phyloP scores from a whole-genome alignment of 2,797 vertebrate species.

The Siniperca undulata region DNA sequence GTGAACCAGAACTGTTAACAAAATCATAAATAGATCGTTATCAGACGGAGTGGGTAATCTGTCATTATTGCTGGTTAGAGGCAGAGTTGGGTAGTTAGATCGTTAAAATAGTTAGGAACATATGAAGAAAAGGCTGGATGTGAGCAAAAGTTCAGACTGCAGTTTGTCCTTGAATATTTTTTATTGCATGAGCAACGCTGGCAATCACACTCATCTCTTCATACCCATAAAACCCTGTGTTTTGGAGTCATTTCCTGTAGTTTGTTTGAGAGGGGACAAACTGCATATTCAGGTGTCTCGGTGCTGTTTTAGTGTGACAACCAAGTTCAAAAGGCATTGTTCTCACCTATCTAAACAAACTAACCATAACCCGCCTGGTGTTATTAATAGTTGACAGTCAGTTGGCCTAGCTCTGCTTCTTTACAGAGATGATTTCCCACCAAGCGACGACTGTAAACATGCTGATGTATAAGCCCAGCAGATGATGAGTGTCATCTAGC shows the following conservation, averaged over 20 bases:
- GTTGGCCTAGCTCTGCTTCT: constrained; percentile 6
- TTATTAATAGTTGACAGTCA: constrained; percentile 28
- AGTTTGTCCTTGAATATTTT: constrained; percentile 28
- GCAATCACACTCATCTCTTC: constrained; percentile 8
- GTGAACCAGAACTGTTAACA: constrained; percentile 16
- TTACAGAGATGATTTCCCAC: constrained; percentile 21
- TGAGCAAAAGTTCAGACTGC: constrained; percentile 24
- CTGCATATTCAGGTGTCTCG: constrained; percentile 1
- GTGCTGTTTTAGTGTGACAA: not conserved
- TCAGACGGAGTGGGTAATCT: constrained; percentile 21
- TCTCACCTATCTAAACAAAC: constrained; percentile 2
- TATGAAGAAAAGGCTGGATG: not conserved
- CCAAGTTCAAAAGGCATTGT: constrained; percentile 4
- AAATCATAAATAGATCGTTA: constrained; percentile 20
- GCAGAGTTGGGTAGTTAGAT: not conserved
- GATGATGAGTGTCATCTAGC: constrained; percentile 3
- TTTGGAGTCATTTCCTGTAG: constrained; percentile 8
- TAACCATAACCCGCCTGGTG: constrained; percentile 4
- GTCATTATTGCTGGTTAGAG: constrained; percentile 10
- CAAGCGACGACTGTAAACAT: constrained; percentile 35
- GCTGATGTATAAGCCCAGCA: constrained; percentile 16
- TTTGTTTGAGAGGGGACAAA: not conserved
- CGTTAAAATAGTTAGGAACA: not conserved
- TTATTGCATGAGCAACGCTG: not conserved
- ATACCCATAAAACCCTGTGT: constrained; percentile 6